A percentile compares a stretch with the other conserved stretches of the same genome.
phyloP scores from a whole-genome alignment of 2,797 vertebrate genomes.

The Falco naumanni region DNA sequence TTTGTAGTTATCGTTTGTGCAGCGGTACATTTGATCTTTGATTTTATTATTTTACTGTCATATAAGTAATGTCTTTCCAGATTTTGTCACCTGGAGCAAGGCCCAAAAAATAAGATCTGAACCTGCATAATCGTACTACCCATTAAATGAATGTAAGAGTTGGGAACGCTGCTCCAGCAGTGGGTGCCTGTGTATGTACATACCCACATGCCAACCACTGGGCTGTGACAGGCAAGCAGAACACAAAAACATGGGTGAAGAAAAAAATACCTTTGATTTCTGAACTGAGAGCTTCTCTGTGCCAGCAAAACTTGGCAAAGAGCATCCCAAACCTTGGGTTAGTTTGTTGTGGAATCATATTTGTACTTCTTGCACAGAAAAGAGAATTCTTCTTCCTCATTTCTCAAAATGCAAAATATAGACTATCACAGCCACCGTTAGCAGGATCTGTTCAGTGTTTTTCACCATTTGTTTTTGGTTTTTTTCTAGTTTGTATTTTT shows the following conservation, averaged over 20 bases:
- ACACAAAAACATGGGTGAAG: background rate
- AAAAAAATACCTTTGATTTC: background rate
- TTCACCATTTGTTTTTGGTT: background rate
- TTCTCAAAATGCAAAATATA: background rate
- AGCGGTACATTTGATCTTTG: background rate
- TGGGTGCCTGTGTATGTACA: background rate
- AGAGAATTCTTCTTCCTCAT: background rate
- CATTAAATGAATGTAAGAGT: background rate
- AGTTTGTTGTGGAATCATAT: background rate
- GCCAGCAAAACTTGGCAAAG: background rate
- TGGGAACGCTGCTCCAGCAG: background rate
- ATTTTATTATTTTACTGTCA: background rate
- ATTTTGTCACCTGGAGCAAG: background rate
- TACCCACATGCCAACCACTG: background rate
- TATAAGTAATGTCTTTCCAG: background rate
- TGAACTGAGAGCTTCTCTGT: background rate
- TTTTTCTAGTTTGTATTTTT: background rate
- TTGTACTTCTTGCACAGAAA: background rate
- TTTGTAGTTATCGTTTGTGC: background rate
- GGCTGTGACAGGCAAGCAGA: background rate
- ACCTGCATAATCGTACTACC: background rate
- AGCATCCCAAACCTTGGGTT: background rate
- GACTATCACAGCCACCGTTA: background rate
- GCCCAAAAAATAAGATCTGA: background rate
- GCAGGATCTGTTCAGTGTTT: background rate